Conservation (phyloP, 2,888 invertebrate species). For the Euproctis similis region DNA sequence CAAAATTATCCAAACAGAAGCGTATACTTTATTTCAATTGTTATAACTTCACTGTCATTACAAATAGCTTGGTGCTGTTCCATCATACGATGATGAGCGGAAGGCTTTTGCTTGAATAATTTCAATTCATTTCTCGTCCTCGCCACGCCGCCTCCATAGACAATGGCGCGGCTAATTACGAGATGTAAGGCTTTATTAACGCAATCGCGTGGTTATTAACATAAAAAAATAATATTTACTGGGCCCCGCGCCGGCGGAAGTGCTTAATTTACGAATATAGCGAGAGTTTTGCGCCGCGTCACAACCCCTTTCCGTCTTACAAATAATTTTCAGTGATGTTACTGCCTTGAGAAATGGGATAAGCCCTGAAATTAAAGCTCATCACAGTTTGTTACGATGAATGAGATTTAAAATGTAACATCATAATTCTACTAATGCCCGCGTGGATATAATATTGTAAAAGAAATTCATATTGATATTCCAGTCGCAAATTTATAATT, state of each 20-base stretch:
- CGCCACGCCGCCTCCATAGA: slow-evolving; percentile 54
- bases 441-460: no score
- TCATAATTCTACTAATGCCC: slow-evolving; percentile 4
- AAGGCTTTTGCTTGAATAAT: slow-evolving; percentile 40
- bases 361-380: slow-evolving; percentile 64
- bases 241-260: slow-evolving; percentile 46
- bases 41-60: no score
- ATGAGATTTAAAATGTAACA: slow-evolving; percentile 57
- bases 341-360: slow-evolving; percentile 59
- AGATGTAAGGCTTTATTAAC: slow-evolving; percentile 74
- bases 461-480: slow-evolving; percentile 30
- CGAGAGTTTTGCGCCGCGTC: slow-evolving; percentile 60
- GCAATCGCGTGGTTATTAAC: slow-evolving; percentile 71
- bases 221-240: slow-evolving; percentile 76
- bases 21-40: no score
- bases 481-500: slow-evolving; percentile 37
- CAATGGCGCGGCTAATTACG: slow-evolving; percentile 66
- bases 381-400: slow-evolving; percentile 54
- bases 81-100: slow-evolving; percentile 22
- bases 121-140: slow-evolving; percentile 47
- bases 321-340: slow-evolving; percentile 69
- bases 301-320: slow-evolving; percentile 67
- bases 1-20: no score
- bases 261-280: slow-evolving; percentile 73
- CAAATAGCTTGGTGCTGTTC: no score